Evolutionary conservation across 2,888 invertebrate genomes (phyloP).

Genomic region (Alsophila aescularia): DNA sequence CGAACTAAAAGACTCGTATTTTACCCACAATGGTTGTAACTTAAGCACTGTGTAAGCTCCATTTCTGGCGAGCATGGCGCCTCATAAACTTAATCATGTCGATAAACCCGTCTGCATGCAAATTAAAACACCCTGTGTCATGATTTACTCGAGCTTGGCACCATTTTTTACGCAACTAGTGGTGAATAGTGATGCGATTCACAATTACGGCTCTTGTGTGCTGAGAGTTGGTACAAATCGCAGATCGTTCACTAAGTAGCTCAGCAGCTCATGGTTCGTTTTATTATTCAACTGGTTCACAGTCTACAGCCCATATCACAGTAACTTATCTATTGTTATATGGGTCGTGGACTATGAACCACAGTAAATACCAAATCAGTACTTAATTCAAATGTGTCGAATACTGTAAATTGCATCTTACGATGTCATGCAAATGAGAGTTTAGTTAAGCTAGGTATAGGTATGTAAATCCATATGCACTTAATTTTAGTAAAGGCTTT

Average conservation of each 20-base stretch:
- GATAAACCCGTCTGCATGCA: conserved; percentile 48
- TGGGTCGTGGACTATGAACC: too few species aligned
- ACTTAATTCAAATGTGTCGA: too few species aligned
- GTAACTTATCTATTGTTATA: too few species aligned
- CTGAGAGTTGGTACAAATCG: background rate
- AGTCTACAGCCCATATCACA: too few species aligned
- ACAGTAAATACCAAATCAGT: too few species aligned
- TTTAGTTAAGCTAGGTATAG: too few species aligned
- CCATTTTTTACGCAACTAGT: conserved; percentile 7
- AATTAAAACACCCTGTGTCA: conserved; percentile 41
- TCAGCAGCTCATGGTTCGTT: too few species aligned
- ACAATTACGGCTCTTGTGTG: background rate
- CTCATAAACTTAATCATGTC: conserved; percentile 42
- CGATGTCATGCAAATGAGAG: too few species aligned
- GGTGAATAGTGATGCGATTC: conserved; percentile 2
- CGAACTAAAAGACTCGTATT: background rate
- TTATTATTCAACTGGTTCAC: too few species aligned
- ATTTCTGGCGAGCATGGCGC: conserved; percentile 15
- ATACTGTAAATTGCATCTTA: too few species aligned
- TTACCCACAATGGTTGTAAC: background rate
- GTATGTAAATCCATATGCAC: too few species aligned
- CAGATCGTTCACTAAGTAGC: background rate
- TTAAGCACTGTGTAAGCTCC: background rate
- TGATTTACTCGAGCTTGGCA: conserved; percentile 19
- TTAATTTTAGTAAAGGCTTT: too few species aligned